A percentile compares a stretch with the other conserved stretches of the same genome.
These are phyloP conservation scores for Thaumatotibia leucotreta DNA, from an alignment of 1,140 invertebrate species.

Conservation along the genomic window DNA sequence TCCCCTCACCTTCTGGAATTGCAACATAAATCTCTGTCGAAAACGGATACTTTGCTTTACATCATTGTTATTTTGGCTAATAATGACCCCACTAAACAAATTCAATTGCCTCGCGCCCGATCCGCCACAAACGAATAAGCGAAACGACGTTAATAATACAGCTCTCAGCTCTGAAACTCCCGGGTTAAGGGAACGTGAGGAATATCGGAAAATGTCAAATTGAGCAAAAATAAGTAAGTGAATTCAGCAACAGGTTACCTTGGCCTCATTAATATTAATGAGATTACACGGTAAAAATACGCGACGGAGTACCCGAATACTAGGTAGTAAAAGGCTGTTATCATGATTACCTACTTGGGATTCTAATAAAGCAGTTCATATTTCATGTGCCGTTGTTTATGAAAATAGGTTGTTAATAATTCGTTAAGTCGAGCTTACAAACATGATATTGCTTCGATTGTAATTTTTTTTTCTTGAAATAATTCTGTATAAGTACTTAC, in stretches of 20 bases:
- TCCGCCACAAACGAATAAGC: background rate
- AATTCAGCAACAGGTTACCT: background rate
- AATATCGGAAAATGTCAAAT: background rate
- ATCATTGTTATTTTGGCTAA: constrained; percentile 30
- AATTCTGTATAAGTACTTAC: no score
- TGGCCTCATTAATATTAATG: background rate
- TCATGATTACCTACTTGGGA: background rate
- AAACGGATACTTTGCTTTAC: constrained; percentile 39
- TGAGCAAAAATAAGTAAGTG: background rate
- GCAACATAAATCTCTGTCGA: constrained; percentile 51
- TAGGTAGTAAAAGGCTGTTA: no score
- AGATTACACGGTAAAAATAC: background rate
- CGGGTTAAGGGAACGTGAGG: background rate
- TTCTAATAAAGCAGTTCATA: background rate
- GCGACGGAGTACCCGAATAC: background rate
- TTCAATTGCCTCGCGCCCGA: background rate
- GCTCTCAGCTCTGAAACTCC: background rate
- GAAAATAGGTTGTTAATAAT: background rate
- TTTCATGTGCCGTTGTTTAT: background rate
- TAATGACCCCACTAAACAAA: constrained; percentile 28
- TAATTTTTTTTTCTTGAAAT: no score
- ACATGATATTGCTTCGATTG: background rate
- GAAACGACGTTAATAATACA: background rate
- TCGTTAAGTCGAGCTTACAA: background rate
- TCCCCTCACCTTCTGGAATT: constrained; percentile 47